Base-by-base conservation (phyloP, 2,113 vertebrate species). In the Oryzias woworae region DNA sequence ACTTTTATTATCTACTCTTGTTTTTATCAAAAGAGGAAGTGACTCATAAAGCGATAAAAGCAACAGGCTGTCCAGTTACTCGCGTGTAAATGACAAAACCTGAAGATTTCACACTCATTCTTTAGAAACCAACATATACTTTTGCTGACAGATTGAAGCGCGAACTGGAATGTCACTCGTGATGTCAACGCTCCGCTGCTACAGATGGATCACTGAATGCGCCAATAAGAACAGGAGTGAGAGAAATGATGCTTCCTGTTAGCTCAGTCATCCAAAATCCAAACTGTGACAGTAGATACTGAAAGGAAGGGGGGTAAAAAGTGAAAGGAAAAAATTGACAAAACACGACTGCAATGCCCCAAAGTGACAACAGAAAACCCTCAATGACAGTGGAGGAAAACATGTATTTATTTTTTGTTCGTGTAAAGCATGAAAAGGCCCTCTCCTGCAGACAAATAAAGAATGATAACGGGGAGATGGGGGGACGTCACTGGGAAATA, bases 11-110 rank as follows among this genome's bases (percentile, higher is more conserved):
- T 55, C 50, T 42, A 45, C 58, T 56, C 26, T 69, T 36, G 55
- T 45, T 77, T 51, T 69, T 52, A 7, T 65, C 62, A 66, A 59
- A 67, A 65, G 78, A 80, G 67, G 14, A 69, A 85, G 59, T 52
- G 69, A 66, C 64, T 81, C 65, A 51, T 50, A 51, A 61, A 51
- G 55, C 55, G 53, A 50, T 56, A 54, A 26, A 10, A 44, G 17
- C 49, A 63, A 47, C 56, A 16, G 26, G 59, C 58, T 14, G 55
- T 67, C 57, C 46, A 58, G 77, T 71, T 48, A 73, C 54, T 80
- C 69, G 49, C 49, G 77, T 63, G 62, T 62, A 80, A 75, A 78
- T 60, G 66, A 58, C 51, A 61, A 28, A 60, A 77, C 68, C 55
- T 50, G 50, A 54, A 14, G 43, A 71, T 8, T 48, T 51, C 44